Conservation (phyloP, 2,888 invertebrate species). For the Apeira syringaria region DNA sequence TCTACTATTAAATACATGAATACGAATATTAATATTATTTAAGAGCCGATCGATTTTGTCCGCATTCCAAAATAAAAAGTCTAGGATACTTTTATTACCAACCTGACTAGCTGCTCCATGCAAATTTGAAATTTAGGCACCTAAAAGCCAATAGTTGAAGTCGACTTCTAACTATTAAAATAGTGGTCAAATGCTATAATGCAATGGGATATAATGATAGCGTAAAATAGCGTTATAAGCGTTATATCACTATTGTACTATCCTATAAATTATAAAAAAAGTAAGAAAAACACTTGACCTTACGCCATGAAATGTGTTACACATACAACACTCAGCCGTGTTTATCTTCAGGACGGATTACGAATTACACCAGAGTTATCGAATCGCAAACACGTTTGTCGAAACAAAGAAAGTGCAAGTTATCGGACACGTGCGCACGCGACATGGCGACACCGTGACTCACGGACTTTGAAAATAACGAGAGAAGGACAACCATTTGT, state of each 20-base stretch:
- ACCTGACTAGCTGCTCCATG: no score
- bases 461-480: constrained; percentile 24
- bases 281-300: background rate
- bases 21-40: no score
- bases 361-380: constrained; percentile 11
- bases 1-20: no score
- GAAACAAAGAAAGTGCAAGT: constrained; percentile 55
- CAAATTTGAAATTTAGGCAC: no score
- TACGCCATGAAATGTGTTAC: constrained; percentile 1
- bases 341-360: constrained; percentile 11
- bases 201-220: no score
- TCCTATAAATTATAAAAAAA: background rate
- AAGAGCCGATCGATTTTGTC: no score
- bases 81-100: no score
- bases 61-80: no score
- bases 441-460: constrained; percentile 27
- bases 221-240: no score
- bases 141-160: no score
- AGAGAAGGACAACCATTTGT: background rate
- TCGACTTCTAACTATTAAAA: no score
- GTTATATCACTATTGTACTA: background rate
- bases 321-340: background rate
- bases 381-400: constrained; percentile 36
- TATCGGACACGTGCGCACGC: constrained; percentile 42
- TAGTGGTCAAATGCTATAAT: no score